Percentiles rank a stretch among this genome's conserved stretches.
Evolutionary conservation across 2,888 invertebrate species (phyloP).

Genomic region (Ischnura elegans): DNA sequence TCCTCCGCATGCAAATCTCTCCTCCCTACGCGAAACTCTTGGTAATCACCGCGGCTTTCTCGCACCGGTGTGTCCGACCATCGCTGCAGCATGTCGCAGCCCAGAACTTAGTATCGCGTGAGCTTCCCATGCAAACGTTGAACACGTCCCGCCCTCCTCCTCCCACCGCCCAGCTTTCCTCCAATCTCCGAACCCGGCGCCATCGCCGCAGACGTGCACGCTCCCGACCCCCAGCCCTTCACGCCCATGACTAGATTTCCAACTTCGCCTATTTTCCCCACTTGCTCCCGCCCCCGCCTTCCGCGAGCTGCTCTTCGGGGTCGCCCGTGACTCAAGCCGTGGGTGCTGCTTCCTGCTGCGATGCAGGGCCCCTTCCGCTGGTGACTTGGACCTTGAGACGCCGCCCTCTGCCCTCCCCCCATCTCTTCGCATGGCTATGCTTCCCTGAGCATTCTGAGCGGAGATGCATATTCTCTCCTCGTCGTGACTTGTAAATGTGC

Average conservation of each 20-base stretch:
- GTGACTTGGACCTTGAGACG: neutral
- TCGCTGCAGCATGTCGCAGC: neutral
- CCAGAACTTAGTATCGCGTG: neutral
- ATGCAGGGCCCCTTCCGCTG: neutral
- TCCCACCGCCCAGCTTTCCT: neutral
- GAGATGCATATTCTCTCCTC: neutral
- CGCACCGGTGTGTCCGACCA: neutral
- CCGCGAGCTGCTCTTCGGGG: neutral
- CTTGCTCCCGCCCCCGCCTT: neutral
- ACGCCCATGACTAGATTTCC: neutral
- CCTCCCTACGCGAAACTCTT: neutral
- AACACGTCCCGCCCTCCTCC: neutral
- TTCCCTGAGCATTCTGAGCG: neutral
- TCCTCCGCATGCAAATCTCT: neutral
- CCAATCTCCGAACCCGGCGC: neutral
- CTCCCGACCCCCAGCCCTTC: neutral
- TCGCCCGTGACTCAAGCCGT: neutral
- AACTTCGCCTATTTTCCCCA: neutral
- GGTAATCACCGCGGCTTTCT: neutral
- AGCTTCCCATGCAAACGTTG: neutral
- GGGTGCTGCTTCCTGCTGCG: neutral
- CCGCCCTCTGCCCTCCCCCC: neutral
- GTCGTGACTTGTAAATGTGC: neutral
- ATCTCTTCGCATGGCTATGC: neutral
- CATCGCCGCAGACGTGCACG: neutral